phyloP scores from a whole-genome alignment of 1,140 invertebrate species.

The Eueides isabella region DNA sequence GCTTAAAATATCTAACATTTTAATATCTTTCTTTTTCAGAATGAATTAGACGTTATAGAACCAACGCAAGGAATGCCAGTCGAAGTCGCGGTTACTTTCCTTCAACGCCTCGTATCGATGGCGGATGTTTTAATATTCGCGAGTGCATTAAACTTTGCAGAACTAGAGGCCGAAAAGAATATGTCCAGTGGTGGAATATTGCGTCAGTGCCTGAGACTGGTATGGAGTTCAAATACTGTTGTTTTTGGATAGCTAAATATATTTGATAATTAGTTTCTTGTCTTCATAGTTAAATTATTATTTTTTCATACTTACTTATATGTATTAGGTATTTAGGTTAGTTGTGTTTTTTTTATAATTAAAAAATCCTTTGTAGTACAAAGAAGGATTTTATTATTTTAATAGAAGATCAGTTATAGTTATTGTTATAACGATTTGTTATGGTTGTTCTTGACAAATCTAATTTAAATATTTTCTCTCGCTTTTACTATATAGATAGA shows the following conservation, averaged over 20 bases:
- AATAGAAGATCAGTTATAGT: neutral
- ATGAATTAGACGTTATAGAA: slow-evolving; percentile 98
- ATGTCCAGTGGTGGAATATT: slow-evolving; percentile 99
- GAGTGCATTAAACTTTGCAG: slow-evolving; percentile 97
- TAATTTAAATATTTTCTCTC: neutral
- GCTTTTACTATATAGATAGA: neutral
- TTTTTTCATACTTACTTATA: neutral
- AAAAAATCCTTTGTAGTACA: slow-evolving; percentile 22
- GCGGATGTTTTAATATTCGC: slow-evolving; percentile 99
- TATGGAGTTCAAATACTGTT: slow-evolving; percentile 64
- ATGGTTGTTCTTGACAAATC: neutral
- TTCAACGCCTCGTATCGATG: slow-evolving; percentile 98
- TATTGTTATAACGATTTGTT: neutral
- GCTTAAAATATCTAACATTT: no score
- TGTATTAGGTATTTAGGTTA: neutral
- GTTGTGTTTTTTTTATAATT: neutral
- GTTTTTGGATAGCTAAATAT: neutral
- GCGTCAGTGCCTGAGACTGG: slow-evolving; percentile 97
- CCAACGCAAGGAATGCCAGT: slow-evolving; percentile 99
- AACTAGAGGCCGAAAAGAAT: slow-evolving; percentile 99
- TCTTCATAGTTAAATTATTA: neutral
- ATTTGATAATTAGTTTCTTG: neutral
- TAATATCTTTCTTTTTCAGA: slow-evolving; percentile 85
- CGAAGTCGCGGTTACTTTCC: slow-evolving; percentile 97
- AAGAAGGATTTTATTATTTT: slow-evolving; percentile 16